Conservation (phyloP, 2,888 invertebrate species). For the Auanema sp. region DNA sequence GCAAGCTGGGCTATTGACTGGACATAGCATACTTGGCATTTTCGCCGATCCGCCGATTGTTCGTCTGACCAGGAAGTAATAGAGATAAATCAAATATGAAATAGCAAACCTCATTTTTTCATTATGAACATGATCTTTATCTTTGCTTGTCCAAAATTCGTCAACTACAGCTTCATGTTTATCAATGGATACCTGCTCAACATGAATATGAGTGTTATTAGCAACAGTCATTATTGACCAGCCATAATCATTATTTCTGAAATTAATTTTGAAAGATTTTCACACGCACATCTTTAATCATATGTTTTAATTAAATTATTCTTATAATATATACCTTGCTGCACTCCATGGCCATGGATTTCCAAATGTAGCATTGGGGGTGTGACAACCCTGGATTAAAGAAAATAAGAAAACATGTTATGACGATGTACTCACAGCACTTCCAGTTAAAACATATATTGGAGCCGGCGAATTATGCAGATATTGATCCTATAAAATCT, state of each 20-base stretch:
- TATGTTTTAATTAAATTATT: conserved; percentile 74
- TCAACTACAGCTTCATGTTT: conserved; percentile 66
- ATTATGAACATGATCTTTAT: conserved; percentile 28
- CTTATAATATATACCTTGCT: conserved; percentile 73
- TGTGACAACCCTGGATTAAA: conserved; percentile 39
- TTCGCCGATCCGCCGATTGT: conserved; percentile 16
- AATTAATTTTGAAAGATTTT: not conserved
- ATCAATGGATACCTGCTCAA: conserved; percentile 77
- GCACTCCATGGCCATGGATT: conserved; percentile 47
- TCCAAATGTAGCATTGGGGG: conserved; percentile 40
- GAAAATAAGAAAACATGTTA: not conserved
- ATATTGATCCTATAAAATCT: conserved; percentile 68
- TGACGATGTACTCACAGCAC: conserved; percentile 69
- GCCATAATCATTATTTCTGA: conserved; percentile 77
- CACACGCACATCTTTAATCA: not conserved
- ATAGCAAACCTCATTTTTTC: conserved; percentile 17
- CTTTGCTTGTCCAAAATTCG: conserved; percentile 59
- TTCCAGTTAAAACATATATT: conserved; percentile 85
- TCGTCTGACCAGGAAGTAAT: conserved; percentile 11
- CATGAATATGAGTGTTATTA: conserved; percentile 81
- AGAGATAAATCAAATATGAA: not conserved
- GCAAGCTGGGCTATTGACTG: conserved; percentile 31
- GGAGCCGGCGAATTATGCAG: conserved; percentile 81
- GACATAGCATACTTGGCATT: conserved; percentile 31
- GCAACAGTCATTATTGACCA: conserved; percentile 77